These are phyloP conservation scores for Castor canadensis DNA, from an alignment of 2,113 vertebrate species.

Conservation along the genomic window DNA sequence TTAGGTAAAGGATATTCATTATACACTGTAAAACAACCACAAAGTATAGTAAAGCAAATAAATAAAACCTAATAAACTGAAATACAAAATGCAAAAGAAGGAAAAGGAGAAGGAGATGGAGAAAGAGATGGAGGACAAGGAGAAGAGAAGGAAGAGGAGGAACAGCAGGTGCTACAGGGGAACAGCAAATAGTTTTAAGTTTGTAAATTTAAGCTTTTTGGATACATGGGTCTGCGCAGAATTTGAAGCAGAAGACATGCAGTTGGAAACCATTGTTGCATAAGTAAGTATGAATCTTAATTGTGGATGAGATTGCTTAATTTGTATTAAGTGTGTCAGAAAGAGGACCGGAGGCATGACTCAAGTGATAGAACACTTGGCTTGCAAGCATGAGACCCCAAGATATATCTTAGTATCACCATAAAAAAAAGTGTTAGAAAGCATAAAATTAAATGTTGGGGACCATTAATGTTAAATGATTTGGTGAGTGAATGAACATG, in stretches of 20 bases:
- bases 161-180: too few relatives aligned
- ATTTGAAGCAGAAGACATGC: background rate
- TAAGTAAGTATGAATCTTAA: background rate
- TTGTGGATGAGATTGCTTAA: background rate
- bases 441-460: too few relatives aligned
- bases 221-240: background rate
- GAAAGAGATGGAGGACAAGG: background rate
- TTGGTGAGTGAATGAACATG: too few relatives aligned
- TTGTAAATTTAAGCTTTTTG: background rate
- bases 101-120: background rate
- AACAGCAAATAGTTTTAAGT: background rate
- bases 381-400: too few relatives aligned
- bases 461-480: too few relatives aligned
- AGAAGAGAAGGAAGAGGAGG: background rate
- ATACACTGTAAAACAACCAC: background rate
- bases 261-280: background rate
- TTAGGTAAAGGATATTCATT: background rate
- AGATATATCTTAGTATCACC: too few relatives aligned
- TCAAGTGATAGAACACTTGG: too few relatives aligned
- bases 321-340: background rate
- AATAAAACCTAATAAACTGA: background rate
- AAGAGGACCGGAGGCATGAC: too few relatives aligned
- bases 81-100: background rate
- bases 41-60: background rate
- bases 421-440: too few relatives aligned